These are phyloP conservation scores for Discoglossus pictus DNA, from an alignment of 2,797 vertebrate genomes.

Conservation along the genomic window DNA sequence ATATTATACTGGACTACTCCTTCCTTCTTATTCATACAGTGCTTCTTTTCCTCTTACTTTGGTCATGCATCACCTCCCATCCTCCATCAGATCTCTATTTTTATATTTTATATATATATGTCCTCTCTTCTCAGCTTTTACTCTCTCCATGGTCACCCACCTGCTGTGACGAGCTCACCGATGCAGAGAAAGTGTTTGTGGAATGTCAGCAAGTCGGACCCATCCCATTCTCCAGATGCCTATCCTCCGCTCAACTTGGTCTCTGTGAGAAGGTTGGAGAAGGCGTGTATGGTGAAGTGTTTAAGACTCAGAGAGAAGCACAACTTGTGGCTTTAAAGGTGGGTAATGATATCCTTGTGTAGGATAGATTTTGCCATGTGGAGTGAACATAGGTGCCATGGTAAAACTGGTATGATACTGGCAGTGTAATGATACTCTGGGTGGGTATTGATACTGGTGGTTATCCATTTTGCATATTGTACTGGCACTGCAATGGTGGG, in stretches of 20 bases:
- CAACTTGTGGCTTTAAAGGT: constrained; percentile 82
- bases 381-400: no score
- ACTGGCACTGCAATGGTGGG: no score
- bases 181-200: constrained; percentile 83
- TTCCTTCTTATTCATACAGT: background rate
- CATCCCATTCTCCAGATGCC: constrained; percentile 80
- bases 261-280: constrained; percentile 89
- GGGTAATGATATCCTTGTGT: no score
- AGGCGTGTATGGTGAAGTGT: constrained; percentile 95
- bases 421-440: no score
- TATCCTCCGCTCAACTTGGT: constrained; percentile 72
- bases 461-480: no score
- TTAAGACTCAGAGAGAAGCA: constrained; percentile 71
- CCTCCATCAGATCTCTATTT: background rate
- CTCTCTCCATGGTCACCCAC: constrained; percentile 8
- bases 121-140: constrained; percentile 7
- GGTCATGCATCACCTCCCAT: background rate
- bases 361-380: no score
- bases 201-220: constrained; percentile 86
- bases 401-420: no score
- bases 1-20: no score
- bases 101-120: background rate
- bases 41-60: background rate
- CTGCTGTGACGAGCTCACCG: constrained; percentile 2
- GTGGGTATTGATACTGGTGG: no score